Conservation (phyloP, 2,797 vertebrate species). For the Gobio occitaniae region DNA sequence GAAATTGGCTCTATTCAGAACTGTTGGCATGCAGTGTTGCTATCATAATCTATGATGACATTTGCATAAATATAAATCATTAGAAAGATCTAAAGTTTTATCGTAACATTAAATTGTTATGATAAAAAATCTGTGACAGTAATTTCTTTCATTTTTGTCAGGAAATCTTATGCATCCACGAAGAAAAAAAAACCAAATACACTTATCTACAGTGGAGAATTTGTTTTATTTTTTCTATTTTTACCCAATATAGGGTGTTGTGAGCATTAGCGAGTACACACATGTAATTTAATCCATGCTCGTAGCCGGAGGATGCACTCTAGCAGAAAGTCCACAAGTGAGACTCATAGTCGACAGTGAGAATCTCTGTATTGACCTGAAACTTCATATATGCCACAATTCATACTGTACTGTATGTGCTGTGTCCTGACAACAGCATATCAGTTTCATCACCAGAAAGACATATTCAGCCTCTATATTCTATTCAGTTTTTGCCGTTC, state of each 20-base stretch:
- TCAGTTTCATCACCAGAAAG: not conserved
- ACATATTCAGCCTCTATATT: too few relatives aligned
- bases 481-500: not conserved
- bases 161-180: not conserved
- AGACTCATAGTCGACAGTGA: conserved; percentile 61
- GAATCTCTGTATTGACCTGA: not conserved
- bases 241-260: not conserved
- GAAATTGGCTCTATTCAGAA: not conserved
- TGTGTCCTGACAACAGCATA: not conserved
- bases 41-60: not conserved
- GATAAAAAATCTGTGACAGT: too few relatives aligned
- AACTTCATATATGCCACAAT: too few relatives aligned
- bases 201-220: not conserved
- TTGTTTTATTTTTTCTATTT: too few relatives aligned
- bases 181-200: not conserved
- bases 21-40: not conserved
- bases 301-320: too few relatives aligned
- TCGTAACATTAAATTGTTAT: not conserved
- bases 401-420: not conserved
- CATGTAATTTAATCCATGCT: too few relatives aligned
- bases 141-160: too few relatives aligned
- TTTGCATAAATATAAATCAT: not conserved
- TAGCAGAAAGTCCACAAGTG: too few relatives aligned
- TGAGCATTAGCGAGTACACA: not conserved
- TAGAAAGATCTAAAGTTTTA: not conserved